Base-by-base conservation (phyloP, 1,140 invertebrate genomes). In the Eupristina koningsbergeri region DNA sequence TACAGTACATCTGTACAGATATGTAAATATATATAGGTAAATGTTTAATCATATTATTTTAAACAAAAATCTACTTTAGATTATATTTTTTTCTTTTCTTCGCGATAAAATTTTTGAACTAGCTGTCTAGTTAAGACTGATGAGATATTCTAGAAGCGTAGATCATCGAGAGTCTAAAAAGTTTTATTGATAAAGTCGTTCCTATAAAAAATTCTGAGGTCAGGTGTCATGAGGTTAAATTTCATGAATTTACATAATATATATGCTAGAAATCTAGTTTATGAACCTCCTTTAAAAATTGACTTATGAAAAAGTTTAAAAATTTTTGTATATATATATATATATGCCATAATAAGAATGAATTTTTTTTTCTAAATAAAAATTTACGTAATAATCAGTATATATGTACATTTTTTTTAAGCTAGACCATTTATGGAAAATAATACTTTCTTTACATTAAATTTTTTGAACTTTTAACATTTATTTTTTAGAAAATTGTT, bases 231-330 rank as follows among this genome's bases (percentile, higher is more conserved):
- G 31, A 29, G 6, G 31, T 34, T 34, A 15, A 34, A 29, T 64
- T 64, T 64, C n/a, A 64, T 34, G 61, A 64, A 64, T 64, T 64
- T 64, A 34, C 61, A 31, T 64, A 64, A 31, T 64, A 64, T 31
- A 34, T 34, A 64, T 31, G 22, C 19, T 26, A 58, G 22, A 26
- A 26, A 26, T 26, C 53, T 58, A 58, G 22, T 58, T 58, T 58
- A 26, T 58, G 22, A 58, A 58, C 22, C 5, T 6, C 53, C 22
- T 26, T 26, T 26, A 58, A 6, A 58, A 58, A 58, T 58, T 58
- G 22, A 26, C 61, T 64, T 64, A 31, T 34, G n/a, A 64, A 64
- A 34, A 64, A 64, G 31, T 29, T 34, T 34, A 13, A 9, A 64
- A 64, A 29, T 2, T 61, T 61, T n/a, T 8, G 3, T 64, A 0